Percentiles rank a stretch among this genome's conserved stretches.
These are phyloP conservation scores for Rhopilema esculentum DNA, from an alignment of 30 jellyfish, hydroid and myxozoan genomes.

Conservation along the genomic window DNA sequence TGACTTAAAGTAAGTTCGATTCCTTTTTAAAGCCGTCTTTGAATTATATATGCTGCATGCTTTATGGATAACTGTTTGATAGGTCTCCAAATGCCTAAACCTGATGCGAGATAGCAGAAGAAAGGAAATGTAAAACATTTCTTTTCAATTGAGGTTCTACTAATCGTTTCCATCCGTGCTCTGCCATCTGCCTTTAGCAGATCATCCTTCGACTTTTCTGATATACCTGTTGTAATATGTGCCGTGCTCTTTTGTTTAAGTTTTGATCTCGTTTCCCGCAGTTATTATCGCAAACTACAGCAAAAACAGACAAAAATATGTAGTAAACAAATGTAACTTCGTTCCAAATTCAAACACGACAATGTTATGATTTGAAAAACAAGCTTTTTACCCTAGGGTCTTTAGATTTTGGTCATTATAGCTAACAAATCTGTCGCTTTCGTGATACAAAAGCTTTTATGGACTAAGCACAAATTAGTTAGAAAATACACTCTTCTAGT, in stretches of 20 bases:
- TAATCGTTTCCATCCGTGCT: neutral
- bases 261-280: slow-evolving; percentile 33
- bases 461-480: too few relatives aligned
- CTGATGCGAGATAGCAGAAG: neutral
- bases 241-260: slow-evolving; percentile 48
- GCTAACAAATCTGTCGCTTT: too few relatives aligned
- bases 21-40: slow-evolving; percentile 27
- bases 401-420: too few relatives aligned
- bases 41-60: neutral
- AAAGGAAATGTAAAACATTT: neutral
- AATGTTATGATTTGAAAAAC: neutral
- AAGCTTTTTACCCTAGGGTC: too few relatives aligned
- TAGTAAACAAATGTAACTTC: slow-evolving; percentile 32
- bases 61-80: slow-evolving; percentile 19
- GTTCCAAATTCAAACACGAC: neutral
- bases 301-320: neutral
- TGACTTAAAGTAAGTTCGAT: neutral
- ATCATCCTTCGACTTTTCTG: neutral
- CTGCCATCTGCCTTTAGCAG: slow-evolving; percentile 18
- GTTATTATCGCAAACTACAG: slow-evolving; percentile 16
- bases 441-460: too few relatives aligned
- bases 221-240: slow-evolving; percentile 16
- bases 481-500: too few relatives aligned
- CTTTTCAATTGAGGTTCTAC: neutral
- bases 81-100: neutral